These are phyloP conservation scores for Sciurus vulgaris DNA, from an alignment of 2,797 vertebrate species.

Conservation along the genomic window DNA sequence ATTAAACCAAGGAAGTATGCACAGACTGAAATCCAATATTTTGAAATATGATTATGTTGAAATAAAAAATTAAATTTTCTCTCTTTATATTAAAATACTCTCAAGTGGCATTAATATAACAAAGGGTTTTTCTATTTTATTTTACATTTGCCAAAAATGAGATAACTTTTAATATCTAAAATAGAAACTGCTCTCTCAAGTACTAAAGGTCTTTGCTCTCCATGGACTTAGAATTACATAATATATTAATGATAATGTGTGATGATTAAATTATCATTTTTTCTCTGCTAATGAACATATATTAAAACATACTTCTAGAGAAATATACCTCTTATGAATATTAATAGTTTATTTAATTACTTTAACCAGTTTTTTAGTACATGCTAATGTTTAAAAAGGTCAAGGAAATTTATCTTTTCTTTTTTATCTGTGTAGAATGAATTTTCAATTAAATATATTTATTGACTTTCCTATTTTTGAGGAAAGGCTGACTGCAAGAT, in stretches of 20 bases:
- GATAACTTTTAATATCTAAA: slow-evolving; percentile 59
- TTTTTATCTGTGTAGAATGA: slow-evolving; percentile 35
- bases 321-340: slow-evolving; percentile 38
- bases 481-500: slow-evolving; percentile 4
- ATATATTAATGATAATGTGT: slow-evolving; percentile 31
- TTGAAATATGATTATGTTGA: slow-evolving; percentile 73
- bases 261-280: slow-evolving; percentile 43
- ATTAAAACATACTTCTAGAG: slow-evolving; percentile 24
- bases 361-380: not conserved
- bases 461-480: slow-evolving; percentile 9
- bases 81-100: slow-evolving; percentile 62
- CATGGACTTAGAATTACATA: not conserved
- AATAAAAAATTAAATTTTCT: slow-evolving; percentile 69
- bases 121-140: slow-evolving; percentile 64
- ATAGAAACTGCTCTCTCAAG: slow-evolving; percentile 56
- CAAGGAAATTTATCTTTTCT: slow-evolving; percentile 47
- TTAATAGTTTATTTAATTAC: slow-evolving; percentile 6
- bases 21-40: slow-evolving; percentile 57
- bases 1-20: slow-evolving; percentile 53
- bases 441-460: slow-evolving; percentile 63
- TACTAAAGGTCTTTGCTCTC: slow-evolving; percentile 44
- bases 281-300: slow-evolving; percentile 15
- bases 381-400: not conserved
- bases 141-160: slow-evolving; percentile 67
- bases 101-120: slow-evolving; percentile 65